These are phyloP conservation scores for Vanessa tameamea DNA, from an alignment of 1,140 invertebrate genomes.

Conservation along the genomic window DNA sequence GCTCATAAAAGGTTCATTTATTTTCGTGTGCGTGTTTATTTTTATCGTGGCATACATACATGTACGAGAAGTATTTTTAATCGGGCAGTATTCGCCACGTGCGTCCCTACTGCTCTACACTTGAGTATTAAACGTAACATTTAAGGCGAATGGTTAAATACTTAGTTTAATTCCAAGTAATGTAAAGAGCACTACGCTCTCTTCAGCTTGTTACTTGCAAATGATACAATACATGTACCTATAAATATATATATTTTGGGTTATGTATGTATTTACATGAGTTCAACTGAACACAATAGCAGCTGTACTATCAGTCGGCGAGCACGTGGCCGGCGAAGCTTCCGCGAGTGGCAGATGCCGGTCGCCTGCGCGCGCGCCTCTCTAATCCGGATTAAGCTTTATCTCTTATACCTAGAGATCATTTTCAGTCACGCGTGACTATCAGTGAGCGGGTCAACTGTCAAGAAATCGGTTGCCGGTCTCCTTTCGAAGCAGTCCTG, in stretches of 20 bases:
- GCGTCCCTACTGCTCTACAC: background rate
- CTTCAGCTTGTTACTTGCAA: too few relatives aligned
- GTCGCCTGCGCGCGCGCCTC: slow-evolving; percentile 8
- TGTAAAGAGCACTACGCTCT: too few relatives aligned
- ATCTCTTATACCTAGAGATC: slow-evolving; percentile 15
- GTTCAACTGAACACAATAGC: background rate
- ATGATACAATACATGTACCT: too few relatives aligned
- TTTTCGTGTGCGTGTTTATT: slow-evolving; percentile 35
- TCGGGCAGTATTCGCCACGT: slow-evolving; percentile 26
- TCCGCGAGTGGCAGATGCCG: slow-evolving; percentile 28
- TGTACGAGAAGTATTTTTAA: slow-evolving; percentile 36
- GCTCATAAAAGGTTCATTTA: slow-evolving; percentile 30
- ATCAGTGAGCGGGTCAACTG: slow-evolving; percentile 37
- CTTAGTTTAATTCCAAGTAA: too few relatives aligned
- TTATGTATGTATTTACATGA: too few relatives aligned
- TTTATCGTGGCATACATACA: slow-evolving; percentile 37
- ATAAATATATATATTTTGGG: too few relatives aligned
- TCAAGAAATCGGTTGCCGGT: slow-evolving; percentile 39
- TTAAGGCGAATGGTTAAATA: too few relatives aligned
- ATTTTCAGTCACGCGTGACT: slow-evolving; percentile 10
- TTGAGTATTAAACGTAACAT: background rate
- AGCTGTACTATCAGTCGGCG: slow-evolving; percentile 11
- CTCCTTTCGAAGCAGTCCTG: slow-evolving; percentile 49
- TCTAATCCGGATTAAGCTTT: slow-evolving; percentile 18
- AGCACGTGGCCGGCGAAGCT: slow-evolving; percentile 45